These are phyloP conservation scores for Drosophila buzzatii DNA, from an alignment of 2,888 invertebrate species.

Conservation along the genomic window DNA sequence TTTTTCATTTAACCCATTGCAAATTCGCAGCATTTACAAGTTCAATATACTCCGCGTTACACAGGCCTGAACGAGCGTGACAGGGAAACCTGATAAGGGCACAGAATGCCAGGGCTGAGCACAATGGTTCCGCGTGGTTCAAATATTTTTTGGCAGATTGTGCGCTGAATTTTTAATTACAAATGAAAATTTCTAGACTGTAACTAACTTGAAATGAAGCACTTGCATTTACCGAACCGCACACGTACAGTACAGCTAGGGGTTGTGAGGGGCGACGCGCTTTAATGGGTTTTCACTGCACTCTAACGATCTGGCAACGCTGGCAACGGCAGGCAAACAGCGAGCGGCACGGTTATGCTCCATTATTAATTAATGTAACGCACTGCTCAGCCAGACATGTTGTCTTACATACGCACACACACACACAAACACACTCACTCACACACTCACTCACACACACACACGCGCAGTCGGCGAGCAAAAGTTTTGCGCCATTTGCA, in stretches of 20 bases:
- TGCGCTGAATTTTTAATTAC: constrained; percentile 74
- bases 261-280: background rate
- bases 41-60: background rate
- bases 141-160: constrained; percentile 55
- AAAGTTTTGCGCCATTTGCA: constrained; percentile 71
- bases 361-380: constrained; percentile 77
- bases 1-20: background rate
- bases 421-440: background rate
- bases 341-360: constrained; percentile 49
- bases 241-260: background rate
- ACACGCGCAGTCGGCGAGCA: constrained; percentile 37
- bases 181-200: constrained; percentile 64
- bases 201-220: constrained; percentile 70
- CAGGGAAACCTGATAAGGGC: constrained; percentile 39
- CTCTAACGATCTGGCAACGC: constrained; percentile 32
- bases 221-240: constrained; percentile 16
- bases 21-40: background rate
- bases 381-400: constrained; percentile 43
- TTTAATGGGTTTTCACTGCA: constrained; percentile 26
- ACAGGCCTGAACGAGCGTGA: background rate
- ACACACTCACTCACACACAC: background rate
- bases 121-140: constrained; percentile 33
- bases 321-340: constrained; percentile 3
- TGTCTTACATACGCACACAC: constrained; percentile 9
- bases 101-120: constrained; percentile 12